Evolutionary conservation across 1,140 invertebrate species (phyloP).

Genomic region (Tenebrio molitor): DNA sequence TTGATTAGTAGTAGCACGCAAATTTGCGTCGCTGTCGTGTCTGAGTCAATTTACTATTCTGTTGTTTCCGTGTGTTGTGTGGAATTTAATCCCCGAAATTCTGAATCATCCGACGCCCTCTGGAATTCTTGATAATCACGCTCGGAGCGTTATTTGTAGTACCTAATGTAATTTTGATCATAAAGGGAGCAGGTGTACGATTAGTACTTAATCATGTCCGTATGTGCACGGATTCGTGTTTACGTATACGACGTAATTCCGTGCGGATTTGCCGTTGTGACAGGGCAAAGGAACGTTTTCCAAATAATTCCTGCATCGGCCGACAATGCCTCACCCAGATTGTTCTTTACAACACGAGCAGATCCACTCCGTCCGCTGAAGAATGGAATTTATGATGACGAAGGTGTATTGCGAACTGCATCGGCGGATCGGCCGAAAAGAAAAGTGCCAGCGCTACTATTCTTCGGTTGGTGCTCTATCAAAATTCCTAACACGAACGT

Average conservation of each 20-base stretch:
- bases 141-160: constrained; percentile 22
- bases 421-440: no score
- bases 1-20: constrained; percentile 32
- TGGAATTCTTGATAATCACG: constrained; percentile 38
- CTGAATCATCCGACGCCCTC: constrained; percentile 23
- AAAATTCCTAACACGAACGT: constrained; percentile 24
- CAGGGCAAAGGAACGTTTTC: no score
- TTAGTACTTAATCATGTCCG: constrained; percentile 10
- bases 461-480: no score
- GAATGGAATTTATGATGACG: no score
- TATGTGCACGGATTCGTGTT: constrained; percentile 1
- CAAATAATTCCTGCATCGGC: no score
- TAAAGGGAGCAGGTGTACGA: constrained; percentile 31
- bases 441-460: no score
- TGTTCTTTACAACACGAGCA: no score
- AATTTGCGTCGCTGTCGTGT: constrained; percentile 33
- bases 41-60: constrained; percentile 34
- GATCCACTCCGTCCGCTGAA: no score
- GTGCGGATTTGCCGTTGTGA: no score
- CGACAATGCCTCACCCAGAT: no score
- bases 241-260: neutral
- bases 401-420: no score
- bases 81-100: constrained; percentile 37
- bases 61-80: constrained; percentile 31
- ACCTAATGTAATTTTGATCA: constrained; percentile 34